These are phyloP conservation scores for Pegoplata infirma DNA, from an alignment of 2,888 invertebrate species.

Conservation along the genomic window DNA sequence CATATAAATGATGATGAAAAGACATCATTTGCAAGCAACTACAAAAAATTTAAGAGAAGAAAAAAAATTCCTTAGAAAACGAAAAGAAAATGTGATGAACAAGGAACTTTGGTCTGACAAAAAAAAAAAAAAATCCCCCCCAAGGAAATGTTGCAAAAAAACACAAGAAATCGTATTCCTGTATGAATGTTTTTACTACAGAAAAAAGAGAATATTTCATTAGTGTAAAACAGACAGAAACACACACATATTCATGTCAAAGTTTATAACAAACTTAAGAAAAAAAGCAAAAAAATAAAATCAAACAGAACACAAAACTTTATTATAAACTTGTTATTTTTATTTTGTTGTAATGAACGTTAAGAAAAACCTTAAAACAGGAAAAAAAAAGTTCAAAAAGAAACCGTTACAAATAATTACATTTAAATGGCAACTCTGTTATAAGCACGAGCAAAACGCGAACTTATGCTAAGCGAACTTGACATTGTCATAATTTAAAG, in stretches of 20 bases:
- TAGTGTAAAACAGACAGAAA: constrained; percentile 13
- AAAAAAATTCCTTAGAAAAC: constrained; percentile 6
- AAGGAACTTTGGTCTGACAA: constrained; percentile 39
- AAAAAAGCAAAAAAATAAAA: no score
- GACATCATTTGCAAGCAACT: constrained; percentile 58
- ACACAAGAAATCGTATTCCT: background rate
- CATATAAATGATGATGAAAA: constrained; percentile 51
- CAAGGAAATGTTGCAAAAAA: constrained; percentile 42
- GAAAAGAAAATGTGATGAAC: constrained; percentile 48
- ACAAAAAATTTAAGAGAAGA: no score
- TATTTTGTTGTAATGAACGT: background rate
- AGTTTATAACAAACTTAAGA: constrained; percentile 18
- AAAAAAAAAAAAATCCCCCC: constrained; percentile 36
- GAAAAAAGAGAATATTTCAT: constrained; percentile 30
- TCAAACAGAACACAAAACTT: constrained; percentile 12
- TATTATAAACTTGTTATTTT: constrained; percentile 20
- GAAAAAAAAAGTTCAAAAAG: background rate
- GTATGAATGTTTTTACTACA: background rate
- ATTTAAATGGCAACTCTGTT: no score
- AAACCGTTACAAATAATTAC: no score
- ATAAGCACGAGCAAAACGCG: no score
- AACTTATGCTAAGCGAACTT: no score
- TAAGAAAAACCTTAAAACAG: no score
- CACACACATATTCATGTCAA: background rate
- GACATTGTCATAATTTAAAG: no score